Evolutionary conservation across 1,140 invertebrate species (phyloP).

Genomic region (Eueides isabella): DNA sequence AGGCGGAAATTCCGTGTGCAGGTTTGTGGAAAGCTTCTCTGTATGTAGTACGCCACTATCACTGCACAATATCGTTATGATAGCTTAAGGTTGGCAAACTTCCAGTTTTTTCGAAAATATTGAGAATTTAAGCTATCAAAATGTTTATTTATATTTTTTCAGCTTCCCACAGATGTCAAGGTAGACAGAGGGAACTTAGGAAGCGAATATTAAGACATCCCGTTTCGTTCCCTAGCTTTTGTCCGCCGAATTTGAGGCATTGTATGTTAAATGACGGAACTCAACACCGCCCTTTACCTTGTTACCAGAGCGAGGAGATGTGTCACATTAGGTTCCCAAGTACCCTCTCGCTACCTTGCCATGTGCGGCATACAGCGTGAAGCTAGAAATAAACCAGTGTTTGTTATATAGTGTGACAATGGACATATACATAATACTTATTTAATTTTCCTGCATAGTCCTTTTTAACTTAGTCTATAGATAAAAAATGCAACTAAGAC

Average conservation of each 20-base stretch:
- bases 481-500: slow-evolving; percentile 17
- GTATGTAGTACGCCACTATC: slow-evolving; percentile 36
- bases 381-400: too few species aligned
- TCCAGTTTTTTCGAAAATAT: slow-evolving; percentile 35
- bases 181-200: too few species aligned
- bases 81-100: slow-evolving; percentile 59
- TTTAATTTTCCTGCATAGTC: background rate
- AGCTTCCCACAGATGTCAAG: background rate
- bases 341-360: too few species aligned
- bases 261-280: too few species aligned
- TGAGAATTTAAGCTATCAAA: background rate
- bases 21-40: slow-evolving; percentile 60
- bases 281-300: too few species aligned
- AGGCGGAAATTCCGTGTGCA: slow-evolving; percentile 48
- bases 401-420: too few species aligned
- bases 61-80: slow-evolving; percentile 48
- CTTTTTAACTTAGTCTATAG: slow-evolving; percentile 19
- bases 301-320: too few species aligned
- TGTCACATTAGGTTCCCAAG: too few species aligned
- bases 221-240: too few species aligned
- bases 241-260: too few species aligned
- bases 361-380: too few species aligned
- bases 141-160: background rate
- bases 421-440: background rate
- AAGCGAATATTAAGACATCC: too few species aligned